These are phyloP conservation scores for Chesias legatella DNA, from an alignment of 2,888 invertebrate species.

Conservation along the genomic window DNA sequence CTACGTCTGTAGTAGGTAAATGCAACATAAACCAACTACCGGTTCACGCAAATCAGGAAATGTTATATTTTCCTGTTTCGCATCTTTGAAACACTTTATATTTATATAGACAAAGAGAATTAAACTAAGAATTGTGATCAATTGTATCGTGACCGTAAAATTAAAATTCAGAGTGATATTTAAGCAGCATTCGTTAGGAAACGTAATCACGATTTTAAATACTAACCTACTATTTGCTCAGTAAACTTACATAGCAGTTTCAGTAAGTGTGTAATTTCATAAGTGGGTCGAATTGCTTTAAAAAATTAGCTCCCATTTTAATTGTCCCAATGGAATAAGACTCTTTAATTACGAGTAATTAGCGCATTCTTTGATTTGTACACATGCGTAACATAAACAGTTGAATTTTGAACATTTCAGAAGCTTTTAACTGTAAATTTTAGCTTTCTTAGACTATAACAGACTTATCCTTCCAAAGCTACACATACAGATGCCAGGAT, in stretches of 20 bases:
- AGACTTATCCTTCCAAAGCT: too few relatives aligned
- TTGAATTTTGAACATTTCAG: too few relatives aligned
- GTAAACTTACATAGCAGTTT: constrained; percentile 24
- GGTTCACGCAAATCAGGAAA: constrained; percentile 23
- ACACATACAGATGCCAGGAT: too few relatives aligned
- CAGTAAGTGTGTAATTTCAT: constrained; percentile 4
- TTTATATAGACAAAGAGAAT: not conserved
- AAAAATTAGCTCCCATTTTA: too few relatives aligned
- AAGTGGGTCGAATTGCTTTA: too few relatives aligned
- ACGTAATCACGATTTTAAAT: constrained; percentile 23
- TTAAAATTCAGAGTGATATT: constrained; percentile 1
- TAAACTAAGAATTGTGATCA: too few relatives aligned
- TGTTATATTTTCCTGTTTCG: constrained; percentile 21
- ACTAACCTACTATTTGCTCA: constrained; percentile 18
- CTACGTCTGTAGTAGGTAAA: constrained; percentile 10
- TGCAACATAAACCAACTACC: constrained; percentile 15
- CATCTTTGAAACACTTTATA: constrained; percentile 14
- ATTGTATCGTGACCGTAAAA: not conserved
- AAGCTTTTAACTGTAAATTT: too few relatives aligned
- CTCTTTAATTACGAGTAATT: too few relatives aligned
- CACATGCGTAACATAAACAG: too few relatives aligned
- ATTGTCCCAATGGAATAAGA: too few relatives aligned
- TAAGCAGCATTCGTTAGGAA: constrained; percentile 7
- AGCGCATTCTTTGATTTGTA: too few relatives aligned
- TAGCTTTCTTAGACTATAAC: too few relatives aligned